Base-by-base conservation (phyloP, 2,888 invertebrate species). In the Amiota minor region DNA sequence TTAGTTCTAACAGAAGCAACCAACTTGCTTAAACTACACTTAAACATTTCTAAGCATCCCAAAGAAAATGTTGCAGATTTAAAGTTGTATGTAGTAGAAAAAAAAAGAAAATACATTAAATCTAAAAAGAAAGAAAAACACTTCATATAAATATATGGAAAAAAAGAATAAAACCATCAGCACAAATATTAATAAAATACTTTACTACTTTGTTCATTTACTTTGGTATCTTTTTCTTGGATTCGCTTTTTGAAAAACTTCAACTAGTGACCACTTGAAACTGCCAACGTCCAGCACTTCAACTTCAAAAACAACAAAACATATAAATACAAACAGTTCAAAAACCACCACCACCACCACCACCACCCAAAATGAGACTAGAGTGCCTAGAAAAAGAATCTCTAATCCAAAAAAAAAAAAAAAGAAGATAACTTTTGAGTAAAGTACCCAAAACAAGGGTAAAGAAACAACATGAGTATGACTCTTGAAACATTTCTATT, bases 181-280 rank as follows among this genome's bases (percentile, higher is more conserved):
- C 75, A 79, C 14, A 50, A 68, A 53, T 50, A 68, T 68, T 50
- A 68, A 68, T 50, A 68, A 65, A 65, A 65, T 49, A 78, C 83
- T 83, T 85, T 83, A 84, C 78, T 79, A 81, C 77, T 80, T 70
- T 74, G 74, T 72, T 72, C 75, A 47, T n/a, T 61, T 72, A 76
- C 79, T 76, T 49, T 45, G 50, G 16, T 56, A 12, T 16, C 11
- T 47, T 59, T 59, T 18, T n/a, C 18, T 59, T 18, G n/a, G 59
- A 11, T 59, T 20, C 23, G 53, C 50, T 20, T 68, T 53, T 20
- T 23, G 35, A 46, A 65, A 9, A 64, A 46, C 46, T 64, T 16
- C 64, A 47, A 65, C 53, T n/a, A 49, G 46, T 50, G 56, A 68
- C 67, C 23, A 50, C 67, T 68, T 68, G 46, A 50, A 50, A 50